Evolutionary conservation across 2,797 vertebrate species (phyloP).

Genomic region (Florisuga fusca): DNA sequence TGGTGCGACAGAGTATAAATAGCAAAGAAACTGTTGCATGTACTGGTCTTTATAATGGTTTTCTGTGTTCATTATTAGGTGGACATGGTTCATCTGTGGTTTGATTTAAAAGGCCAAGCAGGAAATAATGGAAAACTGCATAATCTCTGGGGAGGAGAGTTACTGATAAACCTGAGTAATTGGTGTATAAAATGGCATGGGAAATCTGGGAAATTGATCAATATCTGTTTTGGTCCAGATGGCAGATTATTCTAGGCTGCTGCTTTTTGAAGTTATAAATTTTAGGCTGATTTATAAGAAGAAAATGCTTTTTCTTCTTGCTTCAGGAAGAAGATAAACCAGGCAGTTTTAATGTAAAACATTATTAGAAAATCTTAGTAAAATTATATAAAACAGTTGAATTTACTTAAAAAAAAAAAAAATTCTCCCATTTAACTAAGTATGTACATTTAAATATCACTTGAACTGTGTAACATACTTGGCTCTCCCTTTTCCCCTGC

Average conservation of each 20-base stretch:
- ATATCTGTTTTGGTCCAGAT: neutral
- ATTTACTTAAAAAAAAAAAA: neutral
- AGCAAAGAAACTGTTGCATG: neutral
- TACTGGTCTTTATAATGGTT: neutral
- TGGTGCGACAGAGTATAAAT: accelerated
- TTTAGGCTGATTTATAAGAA: neutral
- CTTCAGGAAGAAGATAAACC: neutral
- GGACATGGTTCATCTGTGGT: neutral
- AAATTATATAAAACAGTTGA: neutral
- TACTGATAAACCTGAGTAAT: neutral
- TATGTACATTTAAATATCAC: neutral
- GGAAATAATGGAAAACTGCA: neutral
- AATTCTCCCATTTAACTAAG: neutral
- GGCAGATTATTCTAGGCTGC: neutral
- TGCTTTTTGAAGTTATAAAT: neutral
- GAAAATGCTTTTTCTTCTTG: neutral
- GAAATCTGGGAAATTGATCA: neutral
- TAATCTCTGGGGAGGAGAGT: neutral
- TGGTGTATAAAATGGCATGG: neutral
- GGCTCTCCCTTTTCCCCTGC: neutral
- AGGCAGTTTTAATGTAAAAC: neutral
- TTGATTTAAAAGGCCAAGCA: neutral
- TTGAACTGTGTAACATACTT: neutral
- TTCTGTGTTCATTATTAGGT: neutral
- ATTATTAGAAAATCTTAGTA: neutral